phyloP scores from a whole-genome alignment of 2,888 invertebrate genomes.

The Cheilosia impressa region DNA sequence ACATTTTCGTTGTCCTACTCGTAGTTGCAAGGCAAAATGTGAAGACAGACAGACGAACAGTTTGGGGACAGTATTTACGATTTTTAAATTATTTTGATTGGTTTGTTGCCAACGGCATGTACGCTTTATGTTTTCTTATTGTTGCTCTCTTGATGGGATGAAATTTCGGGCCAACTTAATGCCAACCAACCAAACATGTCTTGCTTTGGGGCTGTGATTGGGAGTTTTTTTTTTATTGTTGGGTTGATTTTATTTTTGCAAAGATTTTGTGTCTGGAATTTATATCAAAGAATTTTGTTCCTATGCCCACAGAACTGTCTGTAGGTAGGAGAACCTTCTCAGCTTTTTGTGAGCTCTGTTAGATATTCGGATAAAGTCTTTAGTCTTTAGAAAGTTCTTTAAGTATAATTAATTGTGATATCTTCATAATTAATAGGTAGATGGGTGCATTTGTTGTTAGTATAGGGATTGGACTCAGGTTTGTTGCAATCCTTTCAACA shows the following conservation, averaged over 20 bases:
- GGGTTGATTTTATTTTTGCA: not conserved
- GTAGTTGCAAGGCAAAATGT: constrained; percentile 22
- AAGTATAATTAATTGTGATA: no score
- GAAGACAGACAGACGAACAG: constrained; percentile 18
- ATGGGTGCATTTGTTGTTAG: no score
- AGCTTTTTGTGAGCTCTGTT: no score
- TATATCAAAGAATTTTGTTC: no score
- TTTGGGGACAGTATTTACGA: constrained; percentile 48
- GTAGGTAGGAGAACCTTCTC: no score
- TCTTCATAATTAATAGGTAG: no score
- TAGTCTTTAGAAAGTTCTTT: no score
- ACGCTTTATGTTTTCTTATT: not conserved
- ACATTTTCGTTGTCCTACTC: not conserved
- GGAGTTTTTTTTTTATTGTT: not conserved
- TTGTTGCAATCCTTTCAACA: no score
- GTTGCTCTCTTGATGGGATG: not conserved
- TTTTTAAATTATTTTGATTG: constrained; percentile 70
- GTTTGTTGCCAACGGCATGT: constrained; percentile 35
- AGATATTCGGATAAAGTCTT: no score
- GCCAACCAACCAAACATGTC: not conserved
- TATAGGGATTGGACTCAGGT: no score
- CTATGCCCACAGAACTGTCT: no score
- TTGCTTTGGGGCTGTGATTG: not conserved
- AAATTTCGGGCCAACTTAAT: not conserved
- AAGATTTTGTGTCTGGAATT: not conserved